Evolutionary conservation across 23 tunicate genomes (phyloP).

Genomic region (Phallusia fumigata): DNA sequence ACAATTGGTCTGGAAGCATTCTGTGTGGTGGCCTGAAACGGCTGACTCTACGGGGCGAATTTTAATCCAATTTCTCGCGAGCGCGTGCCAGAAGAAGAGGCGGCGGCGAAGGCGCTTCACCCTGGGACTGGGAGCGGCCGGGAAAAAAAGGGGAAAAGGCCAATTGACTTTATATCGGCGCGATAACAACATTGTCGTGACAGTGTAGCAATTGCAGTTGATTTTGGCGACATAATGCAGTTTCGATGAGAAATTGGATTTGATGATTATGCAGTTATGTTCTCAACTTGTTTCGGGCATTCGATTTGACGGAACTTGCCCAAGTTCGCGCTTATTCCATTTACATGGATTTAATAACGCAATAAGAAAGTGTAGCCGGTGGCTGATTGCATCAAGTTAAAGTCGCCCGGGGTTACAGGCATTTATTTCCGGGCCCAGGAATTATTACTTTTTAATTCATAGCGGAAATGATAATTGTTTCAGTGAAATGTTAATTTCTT

Average conservation of each 20-base stretch:
- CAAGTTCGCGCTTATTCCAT: slow-evolving; percentile 34
- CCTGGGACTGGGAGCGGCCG: neutral
- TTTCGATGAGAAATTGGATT: slow-evolving; percentile 41
- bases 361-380: neutral
- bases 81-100: slow-evolving; percentile 45
- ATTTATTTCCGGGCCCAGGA: no score
- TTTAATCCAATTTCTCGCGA: slow-evolving; percentile 59
- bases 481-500: neutral
- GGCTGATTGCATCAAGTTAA: neutral
- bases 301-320: neutral
- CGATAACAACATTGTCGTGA: slow-evolving; percentile 26
- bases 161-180: slow-evolving; percentile 62
- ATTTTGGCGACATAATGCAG: slow-evolving; percentile 10
- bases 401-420: neutral
- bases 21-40: neutral
- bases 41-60: neutral
- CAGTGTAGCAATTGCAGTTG: slow-evolving; percentile 23
- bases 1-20: no score
- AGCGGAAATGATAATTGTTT: neutral
- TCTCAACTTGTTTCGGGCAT: neutral
- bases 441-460: neutral
- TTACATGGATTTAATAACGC: slow-evolving; percentile 32
- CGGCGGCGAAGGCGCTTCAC: neutral
- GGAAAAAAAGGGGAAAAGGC: slow-evolving; percentile 47
- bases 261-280: slow-evolving; percentile 29